Conservation (phyloP, 2,113 vertebrate species). For the Aldabrachelys gigantea region DNA sequence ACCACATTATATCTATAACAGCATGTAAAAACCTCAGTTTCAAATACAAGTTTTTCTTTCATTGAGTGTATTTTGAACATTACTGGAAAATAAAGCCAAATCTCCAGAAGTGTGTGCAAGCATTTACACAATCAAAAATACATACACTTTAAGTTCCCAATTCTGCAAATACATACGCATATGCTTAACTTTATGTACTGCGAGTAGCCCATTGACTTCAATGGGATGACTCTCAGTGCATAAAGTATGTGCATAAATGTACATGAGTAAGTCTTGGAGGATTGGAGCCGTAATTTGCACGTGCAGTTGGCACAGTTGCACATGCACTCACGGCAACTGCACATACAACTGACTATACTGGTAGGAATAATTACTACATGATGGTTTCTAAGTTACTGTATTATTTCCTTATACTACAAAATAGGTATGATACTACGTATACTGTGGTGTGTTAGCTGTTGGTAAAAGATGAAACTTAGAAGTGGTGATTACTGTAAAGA, state of each 20-base stretch:
- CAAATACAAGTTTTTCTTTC: neutral
- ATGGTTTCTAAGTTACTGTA: neutral
- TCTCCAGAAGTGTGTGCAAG: neutral
- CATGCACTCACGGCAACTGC: neutral
- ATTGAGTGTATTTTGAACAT: neutral
- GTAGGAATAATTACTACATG: neutral
- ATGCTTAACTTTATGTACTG: neutral
- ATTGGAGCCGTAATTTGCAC: neutral
- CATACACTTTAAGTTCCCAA: neutral
- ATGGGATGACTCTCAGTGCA: neutral
- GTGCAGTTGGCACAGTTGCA: neutral
- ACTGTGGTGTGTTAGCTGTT: neutral
- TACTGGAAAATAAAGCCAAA: neutral
- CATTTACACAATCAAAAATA: neutral
- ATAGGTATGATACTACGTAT: neutral
- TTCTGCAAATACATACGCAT: neutral
- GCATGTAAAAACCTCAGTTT: neutral
- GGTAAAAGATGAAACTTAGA: conserved; percentile 16
- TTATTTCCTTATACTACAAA: neutral
- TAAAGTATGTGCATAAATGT: neutral
- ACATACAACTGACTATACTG: neutral
- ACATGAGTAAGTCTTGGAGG: fast-evolving
- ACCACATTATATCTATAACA: neutral
- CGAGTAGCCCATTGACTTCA: neutral
- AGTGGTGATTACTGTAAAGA: neutral